Conservation (phyloP, 2,888 invertebrate species). For the Cerceris rybyensis region DNA sequence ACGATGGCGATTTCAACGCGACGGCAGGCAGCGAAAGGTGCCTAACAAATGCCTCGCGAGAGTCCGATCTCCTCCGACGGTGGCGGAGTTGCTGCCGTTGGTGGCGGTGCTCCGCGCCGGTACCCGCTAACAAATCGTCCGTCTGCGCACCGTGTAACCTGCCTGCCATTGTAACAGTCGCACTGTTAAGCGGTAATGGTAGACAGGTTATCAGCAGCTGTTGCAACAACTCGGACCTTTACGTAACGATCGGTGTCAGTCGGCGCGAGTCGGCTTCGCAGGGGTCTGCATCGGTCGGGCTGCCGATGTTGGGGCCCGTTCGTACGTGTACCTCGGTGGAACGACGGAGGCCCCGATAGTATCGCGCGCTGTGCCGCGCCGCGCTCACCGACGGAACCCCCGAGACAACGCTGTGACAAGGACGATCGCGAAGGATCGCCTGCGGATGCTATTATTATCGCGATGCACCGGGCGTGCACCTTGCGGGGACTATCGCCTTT, state of each 20-base stretch:
- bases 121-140: constrained; percentile 51
- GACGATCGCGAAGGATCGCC: constrained; percentile 40
- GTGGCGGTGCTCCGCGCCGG: not conserved
- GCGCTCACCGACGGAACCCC: constrained; percentile 34
- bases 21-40: not conserved
- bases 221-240: constrained; percentile 47
- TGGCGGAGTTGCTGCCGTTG: not conserved
- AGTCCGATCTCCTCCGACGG: constrained; percentile 13
- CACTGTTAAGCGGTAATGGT: constrained; percentile 53
- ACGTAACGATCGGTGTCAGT: constrained; percentile 54
- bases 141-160: constrained; percentile 48
- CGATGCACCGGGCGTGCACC: constrained; percentile 36
- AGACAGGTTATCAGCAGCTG: constrained; percentile 54
- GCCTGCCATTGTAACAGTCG: constrained; percentile 46
- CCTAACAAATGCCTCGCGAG: constrained; percentile 27
- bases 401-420: constrained; percentile 39
- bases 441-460: constrained; percentile 45
- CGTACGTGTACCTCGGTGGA: constrained; percentile 7
- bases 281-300: constrained; percentile 44
- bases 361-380: constrained; percentile 29
- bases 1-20: constrained; percentile 15
- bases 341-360: constrained; percentile 39
- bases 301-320: not conserved
- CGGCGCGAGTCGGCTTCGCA: constrained; percentile 41
- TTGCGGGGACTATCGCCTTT: constrained; percentile 10